Evolutionary conservation across 2,113 vertebrate genomes (phyloP).

Genomic region (Psittacus erithacus): DNA sequence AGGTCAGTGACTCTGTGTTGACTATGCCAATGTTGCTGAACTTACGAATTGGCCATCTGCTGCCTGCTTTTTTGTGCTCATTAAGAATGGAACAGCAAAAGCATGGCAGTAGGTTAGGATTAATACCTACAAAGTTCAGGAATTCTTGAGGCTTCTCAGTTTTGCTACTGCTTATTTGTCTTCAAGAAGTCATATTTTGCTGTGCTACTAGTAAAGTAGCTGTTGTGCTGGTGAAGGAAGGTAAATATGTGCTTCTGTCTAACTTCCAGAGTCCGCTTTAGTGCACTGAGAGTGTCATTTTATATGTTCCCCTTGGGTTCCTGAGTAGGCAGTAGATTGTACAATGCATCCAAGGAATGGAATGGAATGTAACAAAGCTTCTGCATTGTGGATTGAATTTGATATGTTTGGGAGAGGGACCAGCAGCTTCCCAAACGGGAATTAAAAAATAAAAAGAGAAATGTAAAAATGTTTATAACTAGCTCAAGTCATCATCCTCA

Average conservation of each 20-base stretch:
- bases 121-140: background rate
- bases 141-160: background rate
- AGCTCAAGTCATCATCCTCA: conserved; percentile 15
- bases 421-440: background rate
- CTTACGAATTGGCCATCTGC: background rate
- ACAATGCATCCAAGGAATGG: background rate
- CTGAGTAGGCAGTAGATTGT: background rate
- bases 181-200: background rate
- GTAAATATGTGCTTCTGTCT: accelerated
- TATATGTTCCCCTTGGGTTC: background rate
- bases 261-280: background rate
- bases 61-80: background rate
- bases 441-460: background rate
- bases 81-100: background rate
- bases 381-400: background rate
- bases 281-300: background rate
- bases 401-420: background rate
- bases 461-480: background rate
- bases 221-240: background rate
- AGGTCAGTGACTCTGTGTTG: background rate
- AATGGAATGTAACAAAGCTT: background rate
- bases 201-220: background rate
- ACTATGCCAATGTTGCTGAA: background rate
- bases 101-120: background rate
- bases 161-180: background rate